Evolutionary conservation across 2,797 vertebrate species (phyloP).

Genomic region (Girardinus metallicus): DNA sequence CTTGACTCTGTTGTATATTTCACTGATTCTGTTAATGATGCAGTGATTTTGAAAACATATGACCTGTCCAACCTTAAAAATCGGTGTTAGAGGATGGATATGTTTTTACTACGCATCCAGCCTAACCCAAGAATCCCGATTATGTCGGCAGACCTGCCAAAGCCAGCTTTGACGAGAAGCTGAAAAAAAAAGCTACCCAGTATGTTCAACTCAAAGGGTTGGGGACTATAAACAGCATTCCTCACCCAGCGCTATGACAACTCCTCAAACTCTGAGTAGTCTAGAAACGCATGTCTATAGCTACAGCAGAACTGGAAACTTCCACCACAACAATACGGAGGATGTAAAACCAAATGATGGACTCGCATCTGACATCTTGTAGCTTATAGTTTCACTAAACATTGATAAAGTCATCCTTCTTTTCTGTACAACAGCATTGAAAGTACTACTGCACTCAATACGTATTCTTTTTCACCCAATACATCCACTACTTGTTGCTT

Average conservation of each 20-base stretch:
- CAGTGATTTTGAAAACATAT: conserved; percentile 28
- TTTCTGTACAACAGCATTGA: not conserved
- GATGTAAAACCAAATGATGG: conserved; percentile 21
- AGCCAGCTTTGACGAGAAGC: conserved; percentile 68
- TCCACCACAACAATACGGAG: conserved; percentile 27
- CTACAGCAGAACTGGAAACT: conserved; percentile 42
- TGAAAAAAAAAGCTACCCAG: conserved; percentile 60
- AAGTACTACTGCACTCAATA: not conserved
- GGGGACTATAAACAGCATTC: conserved; percentile 75
- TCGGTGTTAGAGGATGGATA: conserved; percentile 28
- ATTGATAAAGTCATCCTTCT: not conserved
- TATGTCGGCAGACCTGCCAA: conserved; percentile 69
- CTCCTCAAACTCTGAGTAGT: conserved; percentile 61
- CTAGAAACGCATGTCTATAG: conserved; percentile 22
- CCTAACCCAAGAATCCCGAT: conserved; percentile 72
- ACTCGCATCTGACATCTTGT: conserved; percentile 5
- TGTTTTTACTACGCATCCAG: conserved; percentile 65
- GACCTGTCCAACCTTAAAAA: conserved; percentile 28
- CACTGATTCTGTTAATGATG: conserved; percentile 1
- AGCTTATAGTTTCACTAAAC: not conserved
- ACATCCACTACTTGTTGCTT: not conserved
- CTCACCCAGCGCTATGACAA: conserved; percentile 73
- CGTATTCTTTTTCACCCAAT: not conserved
- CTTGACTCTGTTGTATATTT: not conserved
- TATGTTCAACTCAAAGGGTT: conserved; percentile 70